Evolutionary conservation across 92 coral and sea anemone genomes (phyloP), one percentile per base, ranked within the genome.

Genomic region (Porites lobata): DNA sequence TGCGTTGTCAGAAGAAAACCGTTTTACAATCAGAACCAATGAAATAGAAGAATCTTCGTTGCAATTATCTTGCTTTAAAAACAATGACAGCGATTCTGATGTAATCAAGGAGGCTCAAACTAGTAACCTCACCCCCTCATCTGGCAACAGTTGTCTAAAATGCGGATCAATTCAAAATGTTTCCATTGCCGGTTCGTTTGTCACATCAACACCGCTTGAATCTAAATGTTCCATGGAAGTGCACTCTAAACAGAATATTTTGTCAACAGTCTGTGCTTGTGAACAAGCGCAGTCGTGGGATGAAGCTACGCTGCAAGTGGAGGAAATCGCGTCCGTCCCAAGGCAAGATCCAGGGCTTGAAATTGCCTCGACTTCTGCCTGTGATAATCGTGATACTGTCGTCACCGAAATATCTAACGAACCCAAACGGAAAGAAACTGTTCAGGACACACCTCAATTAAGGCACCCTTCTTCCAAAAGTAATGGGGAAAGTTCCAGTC

Each of bases 201-300:
- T 70, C 9, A 18, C 70, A 1, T 54, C 77, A 6, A 0, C 19
- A 29, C 86, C 86, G 20, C 6, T 4, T 20, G 14, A 8, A 10
- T 56, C 65, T 18, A 69, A 59, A 19, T 70, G 77, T 21, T 61
- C 78, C 69, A 59, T 38, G 2, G 86, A 82, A 15, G 77, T 56
- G 4, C 67, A 17, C 50, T 69, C 56, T 69, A 78, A 70, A 17
- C 77, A 82, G 57, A 32, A 77, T 56, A 9, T 82, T 32, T 24
- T 13, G 58, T 82, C 86, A 9, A 67, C 47, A 20, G 78, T 82
- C 12, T 57, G 68, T 17, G 59, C 57, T 57, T 70, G 56, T 15
- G 86, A 82, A 57, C 57, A 72, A 9, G 86, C 69, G 19, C 77
- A 82, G 14, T 19, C 18, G 15, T 70, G 65, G 78, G 54, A 82